These are phyloP conservation scores for Mobula hypostoma DNA, from an alignment of 2,113 vertebrate genomes.

Conservation along the genomic window DNA sequence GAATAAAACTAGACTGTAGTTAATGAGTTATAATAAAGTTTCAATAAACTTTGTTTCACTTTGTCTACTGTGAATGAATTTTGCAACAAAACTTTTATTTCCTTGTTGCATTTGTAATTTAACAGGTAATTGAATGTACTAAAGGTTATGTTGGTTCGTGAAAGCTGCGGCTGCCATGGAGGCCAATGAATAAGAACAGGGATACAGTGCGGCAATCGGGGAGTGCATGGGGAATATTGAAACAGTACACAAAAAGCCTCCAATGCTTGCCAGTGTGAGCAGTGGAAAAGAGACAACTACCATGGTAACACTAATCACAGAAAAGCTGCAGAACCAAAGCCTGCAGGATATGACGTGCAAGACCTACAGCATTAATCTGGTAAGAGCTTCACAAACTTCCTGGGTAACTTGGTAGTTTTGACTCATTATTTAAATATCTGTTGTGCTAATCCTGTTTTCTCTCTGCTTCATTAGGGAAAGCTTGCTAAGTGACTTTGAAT, in stretches of 20 bases:
- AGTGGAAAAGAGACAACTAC: slow-evolving; percentile 48
- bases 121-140: slow-evolving; percentile 44
- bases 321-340: slow-evolving; percentile 67
- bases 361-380: slow-evolving; percentile 54
- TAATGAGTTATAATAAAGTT: background rate
- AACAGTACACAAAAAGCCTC: slow-evolving; percentile 42
- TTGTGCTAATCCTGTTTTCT: background rate
- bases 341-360: slow-evolving; percentile 59
- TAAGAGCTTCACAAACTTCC: slow-evolving; percentile 46
- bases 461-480: background rate
- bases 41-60: background rate
- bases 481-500: background rate
- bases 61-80: slow-evolving; percentile 23
- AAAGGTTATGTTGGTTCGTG: slow-evolving; percentile 41
- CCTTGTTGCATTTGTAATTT: background rate
- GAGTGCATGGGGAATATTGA: slow-evolving; percentile 49
- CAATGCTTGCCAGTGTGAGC: slow-evolving; percentile 44
- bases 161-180: slow-evolving; percentile 43
- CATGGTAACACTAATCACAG: slow-evolving; percentile 69
- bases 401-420: background rate
- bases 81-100: slow-evolving; percentile 29
- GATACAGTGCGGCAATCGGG: slow-evolving; percentile 21
- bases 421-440: background rate
- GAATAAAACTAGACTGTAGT: too few relatives aligned
- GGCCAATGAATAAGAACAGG: slow-evolving; percentile 40